A percentile compares a stretch with the other conserved stretches of the same genome.
phyloP scores from a whole-genome alignment of 2,797 vertebrate species.

The Yasuhikotakia modesta region DNA sequence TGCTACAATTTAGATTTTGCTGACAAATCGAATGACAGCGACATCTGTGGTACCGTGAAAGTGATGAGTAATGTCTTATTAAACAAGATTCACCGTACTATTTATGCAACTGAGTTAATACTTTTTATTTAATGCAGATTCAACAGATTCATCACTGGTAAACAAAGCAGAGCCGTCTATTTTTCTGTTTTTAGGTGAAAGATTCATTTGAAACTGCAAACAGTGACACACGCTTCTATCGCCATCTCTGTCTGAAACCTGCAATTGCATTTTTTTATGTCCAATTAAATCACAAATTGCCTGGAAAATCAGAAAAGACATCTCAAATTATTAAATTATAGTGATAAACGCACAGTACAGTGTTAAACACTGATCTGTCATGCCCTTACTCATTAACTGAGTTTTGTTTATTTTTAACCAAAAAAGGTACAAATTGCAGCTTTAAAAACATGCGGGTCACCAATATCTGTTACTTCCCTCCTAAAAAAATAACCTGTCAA shows the following conservation, averaged over 20 bases:
- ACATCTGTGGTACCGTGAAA: background rate
- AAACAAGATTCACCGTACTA: background rate
- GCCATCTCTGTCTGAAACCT: too few relatives aligned
- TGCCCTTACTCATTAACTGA: too few relatives aligned
- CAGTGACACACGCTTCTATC: too few relatives aligned
- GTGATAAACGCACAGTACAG: too few relatives aligned
- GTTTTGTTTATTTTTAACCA: too few relatives aligned
- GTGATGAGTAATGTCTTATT: background rate
- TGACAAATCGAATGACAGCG: slow-evolving; percentile 3
- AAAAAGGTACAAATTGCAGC: too few relatives aligned
- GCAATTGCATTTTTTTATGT: too few relatives aligned
- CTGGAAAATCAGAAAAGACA: too few relatives aligned
- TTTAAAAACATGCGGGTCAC: slow-evolving; percentile 29
- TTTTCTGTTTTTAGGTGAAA: background rate
- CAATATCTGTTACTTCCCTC: slow-evolving; percentile 26
- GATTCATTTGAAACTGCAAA: slow-evolving; percentile 3
- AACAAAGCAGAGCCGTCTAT: background rate
- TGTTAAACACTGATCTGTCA: too few relatives aligned
- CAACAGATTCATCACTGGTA: slow-evolving; percentile 10
- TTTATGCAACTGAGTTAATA: background rate
- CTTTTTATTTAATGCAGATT: slow-evolving; percentile 16
- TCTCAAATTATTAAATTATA: too few relatives aligned
- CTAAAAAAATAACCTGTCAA: slow-evolving; percentile 22
- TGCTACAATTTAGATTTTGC: slow-evolving; percentile 10
- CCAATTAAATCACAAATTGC: too few relatives aligned